Evolutionary conservation across 2,113 vertebrate species (phyloP).

Genomic region (Pelusios castaneus): DNA sequence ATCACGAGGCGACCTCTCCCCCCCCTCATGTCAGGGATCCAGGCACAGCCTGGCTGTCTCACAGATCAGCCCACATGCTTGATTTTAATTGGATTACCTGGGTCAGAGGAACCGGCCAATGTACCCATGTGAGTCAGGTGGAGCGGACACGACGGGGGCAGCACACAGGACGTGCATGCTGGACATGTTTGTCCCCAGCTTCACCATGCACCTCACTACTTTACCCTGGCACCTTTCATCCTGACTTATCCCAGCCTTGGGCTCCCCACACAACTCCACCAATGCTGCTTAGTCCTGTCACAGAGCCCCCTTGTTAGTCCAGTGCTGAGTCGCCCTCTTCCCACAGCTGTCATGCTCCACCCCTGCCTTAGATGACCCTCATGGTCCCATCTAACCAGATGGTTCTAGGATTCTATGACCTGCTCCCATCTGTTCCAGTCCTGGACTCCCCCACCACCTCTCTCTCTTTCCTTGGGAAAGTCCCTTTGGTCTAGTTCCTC

Average conservation of each 20-base stretch:
- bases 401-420: too few relatives aligned
- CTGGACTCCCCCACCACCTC: neutral
- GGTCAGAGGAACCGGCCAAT: neutral
- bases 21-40: neutral
- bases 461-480: neutral
- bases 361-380: too few relatives aligned
- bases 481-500: neutral
- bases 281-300: neutral
- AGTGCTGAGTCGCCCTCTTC: neutral
- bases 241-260: neutral
- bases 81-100: neutral
- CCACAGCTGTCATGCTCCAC: neutral
- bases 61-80: neutral
- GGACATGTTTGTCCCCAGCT: neutral
- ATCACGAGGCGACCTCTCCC: neutral
- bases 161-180: neutral
- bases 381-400: too few relatives aligned
- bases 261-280: neutral
- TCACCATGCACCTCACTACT: neutral
- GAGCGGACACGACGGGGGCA: neutral
- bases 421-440: neutral
- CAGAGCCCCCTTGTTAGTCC: neutral
- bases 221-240: neutral
- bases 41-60: neutral
- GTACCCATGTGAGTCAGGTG: neutral